A percentile compares a stretch with the other conserved stretches of the same genome.
These are phyloP conservation scores for Melanocharis versteri DNA, from an alignment of 2,113 vertebrate genomes.

Conservation along the genomic window DNA sequence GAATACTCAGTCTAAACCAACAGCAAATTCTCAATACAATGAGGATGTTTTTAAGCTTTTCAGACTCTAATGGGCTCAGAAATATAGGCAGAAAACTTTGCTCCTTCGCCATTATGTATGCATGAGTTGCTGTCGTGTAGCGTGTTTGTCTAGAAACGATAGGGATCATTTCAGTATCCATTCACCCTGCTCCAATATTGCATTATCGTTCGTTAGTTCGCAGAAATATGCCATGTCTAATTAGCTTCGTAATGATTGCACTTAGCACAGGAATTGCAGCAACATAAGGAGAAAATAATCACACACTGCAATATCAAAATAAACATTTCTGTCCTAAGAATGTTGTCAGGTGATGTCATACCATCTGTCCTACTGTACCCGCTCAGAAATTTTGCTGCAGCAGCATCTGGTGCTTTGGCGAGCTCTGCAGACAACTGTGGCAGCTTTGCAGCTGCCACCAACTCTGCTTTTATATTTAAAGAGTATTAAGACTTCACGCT, in stretches of 20 bases:
- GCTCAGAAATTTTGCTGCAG: slow-evolving; percentile 18
- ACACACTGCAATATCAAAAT: slow-evolving; percentile 29
- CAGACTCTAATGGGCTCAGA: not conserved
- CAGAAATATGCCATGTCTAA: slow-evolving; percentile 41
- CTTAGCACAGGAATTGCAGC: slow-evolving; percentile 53
- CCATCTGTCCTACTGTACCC: slow-evolving; percentile 17
- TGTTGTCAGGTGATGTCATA: slow-evolving; percentile 32
- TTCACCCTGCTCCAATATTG: not conserved
- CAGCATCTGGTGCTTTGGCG: slow-evolving; percentile 51
- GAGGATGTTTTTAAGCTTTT: not conserved
- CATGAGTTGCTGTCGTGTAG: not conserved
- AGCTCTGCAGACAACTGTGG: slow-evolving; percentile 15
- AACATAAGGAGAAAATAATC: slow-evolving; percentile 66
- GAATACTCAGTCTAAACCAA: not conserved
- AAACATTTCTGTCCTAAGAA: slow-evolving; percentile 46
- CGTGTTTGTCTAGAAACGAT: not conserved
- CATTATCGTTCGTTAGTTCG: not conserved
- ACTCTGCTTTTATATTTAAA: slow-evolving; percentile 12
- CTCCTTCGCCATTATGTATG: not conserved
- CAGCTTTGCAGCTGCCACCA: slow-evolving; percentile 49
- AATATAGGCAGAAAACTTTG: not conserved
- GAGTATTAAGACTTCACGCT: not conserved
- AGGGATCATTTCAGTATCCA: not conserved
- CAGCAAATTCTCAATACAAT: not conserved
- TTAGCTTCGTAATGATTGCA: slow-evolving; percentile 39